Evolutionary conservation across 2,888 invertebrate species (phyloP).

Genomic region (Dusona sp.): DNA sequence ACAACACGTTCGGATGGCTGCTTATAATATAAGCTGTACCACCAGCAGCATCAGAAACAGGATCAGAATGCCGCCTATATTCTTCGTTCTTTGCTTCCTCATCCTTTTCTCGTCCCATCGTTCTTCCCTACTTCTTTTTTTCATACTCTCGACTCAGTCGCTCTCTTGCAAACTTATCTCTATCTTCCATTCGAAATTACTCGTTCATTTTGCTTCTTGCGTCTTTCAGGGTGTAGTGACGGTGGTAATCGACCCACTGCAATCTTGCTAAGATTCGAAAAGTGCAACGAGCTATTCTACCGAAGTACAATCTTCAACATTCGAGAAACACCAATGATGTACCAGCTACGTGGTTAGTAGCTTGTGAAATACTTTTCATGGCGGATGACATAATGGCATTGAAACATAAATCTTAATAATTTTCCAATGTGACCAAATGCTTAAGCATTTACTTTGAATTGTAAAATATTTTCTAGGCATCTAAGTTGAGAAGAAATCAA

Average conservation of each 20-base stretch:
- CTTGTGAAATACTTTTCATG: slow-evolving; percentile 7
- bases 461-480: slow-evolving; percentile 5
- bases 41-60: slow-evolving; percentile 72
- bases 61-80: slow-evolving; percentile 62
- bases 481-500: neutral
- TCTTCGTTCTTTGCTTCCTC: slow-evolving; percentile 69
- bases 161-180: slow-evolving; percentile 67
- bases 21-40: slow-evolving; percentile 82
- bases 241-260: slow-evolving; percentile 60
- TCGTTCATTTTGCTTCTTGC: slow-evolving; percentile 45
- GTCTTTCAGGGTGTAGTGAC: slow-evolving; percentile 29
- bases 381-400: slow-evolving; percentile 2
- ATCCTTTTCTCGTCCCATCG: slow-evolving; percentile 54
- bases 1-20: slow-evolving; percentile 83
- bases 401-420: neutral
- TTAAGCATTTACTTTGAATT: neutral
- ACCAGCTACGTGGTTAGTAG: slow-evolving; percentile 7
- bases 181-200: slow-evolving; percentile 69
- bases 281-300: slow-evolving; percentile 41
- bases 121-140: slow-evolving; percentile 34
- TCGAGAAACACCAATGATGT: slow-evolving; percentile 8
- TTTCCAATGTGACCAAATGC: neutral
- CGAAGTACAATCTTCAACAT: slow-evolving; percentile 12
- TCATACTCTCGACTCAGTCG: slow-evolving; percentile 50
- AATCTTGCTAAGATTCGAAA: slow-evolving; percentile 63